A percentile compares a stretch with the other conserved stretches of the same genome.
Evolutionary conservation across 2,797 vertebrate species (phyloP).

Genomic region (Oreonectes daqikongensis): DNA sequence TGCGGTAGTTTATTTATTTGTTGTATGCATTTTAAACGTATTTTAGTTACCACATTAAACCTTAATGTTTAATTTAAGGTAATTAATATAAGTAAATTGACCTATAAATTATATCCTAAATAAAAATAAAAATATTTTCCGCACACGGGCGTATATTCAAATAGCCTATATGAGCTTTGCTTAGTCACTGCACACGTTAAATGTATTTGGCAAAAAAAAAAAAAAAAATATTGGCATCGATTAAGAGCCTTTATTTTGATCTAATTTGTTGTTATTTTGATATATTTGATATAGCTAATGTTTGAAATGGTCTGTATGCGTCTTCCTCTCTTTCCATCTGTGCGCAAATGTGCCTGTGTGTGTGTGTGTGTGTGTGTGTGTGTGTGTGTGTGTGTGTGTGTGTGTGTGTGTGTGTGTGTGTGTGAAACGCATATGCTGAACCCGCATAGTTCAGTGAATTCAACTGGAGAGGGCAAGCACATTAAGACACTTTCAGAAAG

Average conservation of each 20-base stretch:
- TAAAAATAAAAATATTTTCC: too few species aligned
- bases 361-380: too few species aligned
- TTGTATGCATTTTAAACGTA: not conserved
- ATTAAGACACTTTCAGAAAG: constrained; percentile 34
- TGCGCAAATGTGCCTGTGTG: not conserved
- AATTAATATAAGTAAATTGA: not conserved
- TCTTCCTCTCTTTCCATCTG: constrained; percentile 18
- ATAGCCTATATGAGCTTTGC: too few species aligned
- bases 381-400: constrained; percentile 3
- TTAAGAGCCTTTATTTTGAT: not conserved
- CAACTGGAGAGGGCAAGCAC: constrained; percentile 23
- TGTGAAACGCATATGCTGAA: constrained; percentile 12
- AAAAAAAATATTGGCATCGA: too few species aligned
- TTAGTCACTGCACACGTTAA: too few species aligned
- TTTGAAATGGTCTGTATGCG: not conserved
- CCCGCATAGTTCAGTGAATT: constrained; percentile 29
- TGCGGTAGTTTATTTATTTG: not conserved
- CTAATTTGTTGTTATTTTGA: too few species aligned
- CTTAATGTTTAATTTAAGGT: not conserved
- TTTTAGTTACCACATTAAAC: not conserved
- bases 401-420: not conserved
- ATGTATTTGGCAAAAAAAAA: too few species aligned
- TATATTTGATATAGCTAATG: not conserved
- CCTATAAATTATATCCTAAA: too few species aligned
- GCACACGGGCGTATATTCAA: too few species aligned